Evolutionary conservation across 2,797 vertebrate genomes (phyloP).

Genomic region (Pelochelys cantorii): DNA sequence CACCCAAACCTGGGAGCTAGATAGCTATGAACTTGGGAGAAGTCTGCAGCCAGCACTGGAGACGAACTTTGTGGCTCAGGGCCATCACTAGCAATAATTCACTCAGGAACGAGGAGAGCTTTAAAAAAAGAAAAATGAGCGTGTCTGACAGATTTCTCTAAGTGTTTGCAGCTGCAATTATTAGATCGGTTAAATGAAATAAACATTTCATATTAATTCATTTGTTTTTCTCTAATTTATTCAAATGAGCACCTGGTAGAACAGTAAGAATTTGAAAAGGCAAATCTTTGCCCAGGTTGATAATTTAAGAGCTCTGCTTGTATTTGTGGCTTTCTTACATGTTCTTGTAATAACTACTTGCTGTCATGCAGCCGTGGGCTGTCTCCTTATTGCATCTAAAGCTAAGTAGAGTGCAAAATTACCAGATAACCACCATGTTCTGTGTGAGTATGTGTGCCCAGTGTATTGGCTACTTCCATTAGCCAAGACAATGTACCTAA

Average conservation of each 20-base stretch:
- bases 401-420: not conserved
- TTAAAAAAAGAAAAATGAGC: constrained; percentile 31
- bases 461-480: not conserved
- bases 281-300: constrained; percentile 44
- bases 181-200: constrained; percentile 53
- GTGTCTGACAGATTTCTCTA: constrained; percentile 21
- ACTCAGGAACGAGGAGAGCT: constrained; percentile 21
- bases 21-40: not conserved
- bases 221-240: constrained; percentile 62
- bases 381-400: not conserved
- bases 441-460: not conserved
- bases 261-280: constrained; percentile 26
- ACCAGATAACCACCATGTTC: not conserved
- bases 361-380: constrained; percentile 2
- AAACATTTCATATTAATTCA: constrained; percentile 67
- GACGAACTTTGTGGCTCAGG: not conserved
- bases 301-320: constrained; percentile 21
- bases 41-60: not conserved
- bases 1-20: not conserved
- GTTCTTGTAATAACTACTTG: constrained; percentile 36
- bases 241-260: constrained; percentile 67
- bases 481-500: not conserved
- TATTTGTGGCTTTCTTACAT: constrained; percentile 8
- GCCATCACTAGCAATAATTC: not conserved
- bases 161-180: constrained; percentile 51